These are phyloP conservation scores for Sturnus vulgaris DNA, from an alignment of 2,113 vertebrate genomes.

Conservation along the genomic window DNA sequence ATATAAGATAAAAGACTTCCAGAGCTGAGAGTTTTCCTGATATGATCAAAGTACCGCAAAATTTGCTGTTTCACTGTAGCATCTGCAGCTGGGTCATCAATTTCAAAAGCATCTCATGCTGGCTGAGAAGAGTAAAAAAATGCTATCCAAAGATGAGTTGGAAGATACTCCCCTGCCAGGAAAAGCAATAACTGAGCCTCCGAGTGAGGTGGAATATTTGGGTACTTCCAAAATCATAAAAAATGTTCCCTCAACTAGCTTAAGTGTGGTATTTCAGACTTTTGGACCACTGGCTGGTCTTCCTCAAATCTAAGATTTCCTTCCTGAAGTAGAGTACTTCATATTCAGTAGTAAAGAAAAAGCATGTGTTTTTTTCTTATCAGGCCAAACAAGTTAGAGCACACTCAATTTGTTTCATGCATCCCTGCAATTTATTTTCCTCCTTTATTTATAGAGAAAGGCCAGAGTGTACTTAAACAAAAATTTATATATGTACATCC, in stretches of 20 bases:
- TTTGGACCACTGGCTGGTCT: background rate
- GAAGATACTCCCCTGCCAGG: background rate
- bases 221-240: background rate
- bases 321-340: background rate
- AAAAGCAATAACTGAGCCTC: background rate
- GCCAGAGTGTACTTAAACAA: background rate
- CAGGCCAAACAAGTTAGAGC: background rate
- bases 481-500: background rate
- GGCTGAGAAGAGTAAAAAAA: background rate
- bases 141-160: background rate
- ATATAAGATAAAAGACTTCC: background rate
- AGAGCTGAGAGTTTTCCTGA: background rate
- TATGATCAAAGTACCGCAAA: constrained; percentile 3
- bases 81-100: background rate
- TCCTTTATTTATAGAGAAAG: background rate
- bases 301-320: background rate
- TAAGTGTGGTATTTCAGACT: background rate
- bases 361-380: background rate
- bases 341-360: background rate
- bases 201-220: background rate
- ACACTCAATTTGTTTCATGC: background rate
- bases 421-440: background rate
- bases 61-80: constrained; percentile 9
- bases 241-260: background rate
- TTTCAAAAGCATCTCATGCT: background rate